Evolutionary conservation across 2,113 vertebrate species (phyloP).

Genomic region (Anser brachyrhynchus): DNA sequence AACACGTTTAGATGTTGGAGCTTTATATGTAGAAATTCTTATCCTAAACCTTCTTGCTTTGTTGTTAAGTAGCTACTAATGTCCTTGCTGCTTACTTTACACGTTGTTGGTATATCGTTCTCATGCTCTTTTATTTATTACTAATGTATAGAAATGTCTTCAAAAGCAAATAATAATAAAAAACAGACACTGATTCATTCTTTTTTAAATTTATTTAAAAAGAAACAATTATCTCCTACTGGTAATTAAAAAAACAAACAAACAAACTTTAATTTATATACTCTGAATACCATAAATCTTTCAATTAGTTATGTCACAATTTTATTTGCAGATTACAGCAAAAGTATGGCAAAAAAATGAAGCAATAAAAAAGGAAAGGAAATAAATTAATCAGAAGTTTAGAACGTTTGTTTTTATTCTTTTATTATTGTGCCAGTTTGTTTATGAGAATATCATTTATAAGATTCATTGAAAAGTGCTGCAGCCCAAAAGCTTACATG

Average conservation of each 20-base stretch:
- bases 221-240: neutral
- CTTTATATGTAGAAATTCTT: neutral
- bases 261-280: neutral
- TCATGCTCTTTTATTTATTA: neutral
- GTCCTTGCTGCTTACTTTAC: neutral
- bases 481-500: neutral
- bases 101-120: neutral
- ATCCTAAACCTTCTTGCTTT: neutral
- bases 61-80: neutral
- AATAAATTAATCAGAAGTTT: constrained; percentile 54
- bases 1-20: neutral
- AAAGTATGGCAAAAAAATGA: constrained; percentile 43
- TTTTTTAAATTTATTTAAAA: neutral
- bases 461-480: constrained; percentile 11
- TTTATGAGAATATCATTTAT: constrained; percentile 16
- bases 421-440: neutral
- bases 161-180: neutral
- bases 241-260: neutral
- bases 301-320: neutral
- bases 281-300: neutral
- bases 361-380: constrained; percentile 47
- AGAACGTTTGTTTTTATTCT: constrained; percentile 47
- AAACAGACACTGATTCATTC: neutral
- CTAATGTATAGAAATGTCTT: neutral
- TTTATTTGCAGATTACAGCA: constrained; percentile 58